Evolutionary conservation across 2,797 vertebrate genomes (phyloP).

Genomic region (Rhynchonycteris naso): DNA sequence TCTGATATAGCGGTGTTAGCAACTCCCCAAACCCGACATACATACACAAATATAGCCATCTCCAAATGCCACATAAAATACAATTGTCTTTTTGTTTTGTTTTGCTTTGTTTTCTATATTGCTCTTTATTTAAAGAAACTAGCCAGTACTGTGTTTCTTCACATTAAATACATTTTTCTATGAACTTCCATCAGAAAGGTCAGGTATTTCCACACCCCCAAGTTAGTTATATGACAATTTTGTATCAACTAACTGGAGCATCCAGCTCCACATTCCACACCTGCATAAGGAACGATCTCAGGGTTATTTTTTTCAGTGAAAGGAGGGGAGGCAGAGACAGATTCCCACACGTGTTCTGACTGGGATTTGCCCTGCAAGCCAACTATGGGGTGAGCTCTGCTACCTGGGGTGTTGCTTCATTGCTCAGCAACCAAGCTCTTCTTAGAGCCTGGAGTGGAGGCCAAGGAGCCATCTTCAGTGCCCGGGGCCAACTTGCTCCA

Average conservation of each 20-base stretch:
- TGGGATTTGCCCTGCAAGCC: too few relatives aligned
- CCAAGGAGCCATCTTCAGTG: too few relatives aligned
- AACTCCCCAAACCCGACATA: neutral
- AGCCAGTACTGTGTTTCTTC: neutral
- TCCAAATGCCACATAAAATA: neutral
- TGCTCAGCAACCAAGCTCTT: too few relatives aligned
- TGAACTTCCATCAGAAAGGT: neutral
- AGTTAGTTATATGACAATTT: neutral
- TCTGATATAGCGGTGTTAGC: neutral
- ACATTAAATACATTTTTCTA: neutral
- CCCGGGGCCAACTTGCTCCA: too few relatives aligned
- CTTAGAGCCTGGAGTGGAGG: too few relatives aligned
- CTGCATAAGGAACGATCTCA: neutral
- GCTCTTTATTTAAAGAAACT: neutral
- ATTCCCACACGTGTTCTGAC: too few relatives aligned
- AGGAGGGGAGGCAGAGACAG: too few relatives aligned
- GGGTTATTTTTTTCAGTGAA: too few relatives aligned
- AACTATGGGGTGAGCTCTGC: too few relatives aligned
- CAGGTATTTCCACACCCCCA: neutral
- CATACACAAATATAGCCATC: too few relatives aligned
- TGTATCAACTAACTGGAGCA: neutral
- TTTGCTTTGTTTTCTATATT: neutral
- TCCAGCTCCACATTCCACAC: neutral
- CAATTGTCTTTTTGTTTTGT: neutral
- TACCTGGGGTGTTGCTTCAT: too few relatives aligned